phyloP scores from a whole-genome alignment of 2,888 invertebrate genomes.

The Oasisia sp. region DNA sequence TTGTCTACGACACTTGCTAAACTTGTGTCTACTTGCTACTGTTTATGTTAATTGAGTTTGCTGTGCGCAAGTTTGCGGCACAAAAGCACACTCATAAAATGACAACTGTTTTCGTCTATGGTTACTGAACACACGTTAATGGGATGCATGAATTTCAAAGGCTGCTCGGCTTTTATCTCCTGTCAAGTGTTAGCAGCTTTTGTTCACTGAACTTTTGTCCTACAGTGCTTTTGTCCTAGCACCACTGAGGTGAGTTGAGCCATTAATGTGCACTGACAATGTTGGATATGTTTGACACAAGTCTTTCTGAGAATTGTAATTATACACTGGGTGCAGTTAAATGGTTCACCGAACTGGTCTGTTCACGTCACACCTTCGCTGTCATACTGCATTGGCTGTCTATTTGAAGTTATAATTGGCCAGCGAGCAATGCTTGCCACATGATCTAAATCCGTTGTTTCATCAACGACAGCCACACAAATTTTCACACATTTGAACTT shows the following conservation, averaged over 20 bases:
- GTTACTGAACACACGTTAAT: neutral
- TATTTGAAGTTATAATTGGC: neutral
- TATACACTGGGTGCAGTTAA: neutral
- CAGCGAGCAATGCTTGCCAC: neutral
- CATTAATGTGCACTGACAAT: neutral
- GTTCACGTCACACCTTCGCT: neutral
- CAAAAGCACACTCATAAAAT: neutral
- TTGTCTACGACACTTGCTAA: neutral
- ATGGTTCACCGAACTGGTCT: neutral
- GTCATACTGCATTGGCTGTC: neutral
- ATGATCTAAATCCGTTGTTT: neutral
- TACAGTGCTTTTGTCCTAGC: neutral
- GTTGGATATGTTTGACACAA: conserved; percentile 2
- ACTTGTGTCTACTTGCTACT: neutral
- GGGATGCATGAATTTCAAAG: neutral
- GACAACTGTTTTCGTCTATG: neutral
- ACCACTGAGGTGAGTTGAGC: neutral
- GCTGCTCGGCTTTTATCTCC: neutral
- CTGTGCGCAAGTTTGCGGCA: neutral
- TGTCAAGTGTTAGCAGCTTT: conserved; percentile 17
- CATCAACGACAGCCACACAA: neutral
- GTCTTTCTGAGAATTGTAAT: neutral
- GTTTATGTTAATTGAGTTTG: neutral
- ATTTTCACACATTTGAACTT: neutral
- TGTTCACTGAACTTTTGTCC: conserved; percentile 13